phyloP scores from a whole-genome alignment of 2,888 invertebrate genomes.

The Listrodromus nycthemerus region DNA sequence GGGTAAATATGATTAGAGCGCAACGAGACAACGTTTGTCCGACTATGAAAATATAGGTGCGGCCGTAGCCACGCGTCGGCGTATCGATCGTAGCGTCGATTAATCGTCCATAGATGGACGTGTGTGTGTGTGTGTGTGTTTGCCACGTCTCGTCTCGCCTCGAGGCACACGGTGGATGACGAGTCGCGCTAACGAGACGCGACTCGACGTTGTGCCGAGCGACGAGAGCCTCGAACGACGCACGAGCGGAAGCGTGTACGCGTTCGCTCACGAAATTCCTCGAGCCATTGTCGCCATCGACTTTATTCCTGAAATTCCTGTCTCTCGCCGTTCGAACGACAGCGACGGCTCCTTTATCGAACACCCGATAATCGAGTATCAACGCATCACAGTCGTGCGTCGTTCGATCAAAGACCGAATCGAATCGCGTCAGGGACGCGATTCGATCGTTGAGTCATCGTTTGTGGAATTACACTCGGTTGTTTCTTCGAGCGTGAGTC shows the following conservation, averaged over 20 bases:
- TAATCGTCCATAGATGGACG: constrained; percentile 11
- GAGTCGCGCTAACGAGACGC: no score
- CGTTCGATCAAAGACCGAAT: not conserved
- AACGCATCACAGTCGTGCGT: not conserved
- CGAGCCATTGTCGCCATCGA: constrained; percentile 6
- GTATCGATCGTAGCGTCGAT: not conserved
- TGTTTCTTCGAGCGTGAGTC: not conserved
- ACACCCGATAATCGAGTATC: not conserved
- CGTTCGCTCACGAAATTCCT: constrained; percentile 22
- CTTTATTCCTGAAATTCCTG: constrained; percentile 1
- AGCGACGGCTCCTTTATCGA: not conserved
- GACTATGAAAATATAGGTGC: constrained; percentile 16
- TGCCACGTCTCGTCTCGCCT: no score
- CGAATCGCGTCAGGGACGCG: no score
- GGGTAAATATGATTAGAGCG: constrained; percentile 21
- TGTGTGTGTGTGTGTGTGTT: not conserved
- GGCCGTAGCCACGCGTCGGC: not conserved
- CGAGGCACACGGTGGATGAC: no score
- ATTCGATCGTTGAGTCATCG: constrained; percentile 45
- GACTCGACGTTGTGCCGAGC: not conserved
- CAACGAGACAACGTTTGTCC: constrained; percentile 21
- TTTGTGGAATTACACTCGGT: constrained; percentile 19
- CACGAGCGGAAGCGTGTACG: constrained; percentile 23
- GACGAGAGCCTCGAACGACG: constrained; percentile 1
- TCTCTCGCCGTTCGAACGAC: not conserved